Evolutionary conservation across 2,113 vertebrate species (phyloP).

Genomic region (Ascaphus truei): DNA sequence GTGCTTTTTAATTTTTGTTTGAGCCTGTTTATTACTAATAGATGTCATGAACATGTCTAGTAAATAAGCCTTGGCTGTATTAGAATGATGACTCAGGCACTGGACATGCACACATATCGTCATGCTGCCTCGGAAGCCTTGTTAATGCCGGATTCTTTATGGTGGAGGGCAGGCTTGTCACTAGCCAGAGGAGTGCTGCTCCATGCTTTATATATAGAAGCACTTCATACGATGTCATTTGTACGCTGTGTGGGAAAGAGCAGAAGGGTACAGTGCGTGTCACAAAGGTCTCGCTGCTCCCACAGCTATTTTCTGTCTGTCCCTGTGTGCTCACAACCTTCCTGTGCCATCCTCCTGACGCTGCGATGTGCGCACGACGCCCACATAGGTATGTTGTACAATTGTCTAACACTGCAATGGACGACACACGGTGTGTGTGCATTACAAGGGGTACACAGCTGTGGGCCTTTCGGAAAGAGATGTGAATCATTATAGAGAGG

Average conservation of each 20-base stretch:
- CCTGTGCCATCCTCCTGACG: slow-evolving; percentile 33
- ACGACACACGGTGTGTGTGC: too few species aligned
- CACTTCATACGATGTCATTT: slow-evolving; percentile 56
- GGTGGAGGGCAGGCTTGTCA: slow-evolving; percentile 1
- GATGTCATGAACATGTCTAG: slow-evolving; percentile 62
- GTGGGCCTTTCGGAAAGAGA: too few species aligned
- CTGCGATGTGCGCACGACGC: too few species aligned
- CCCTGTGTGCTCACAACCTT: slow-evolving; percentile 40
- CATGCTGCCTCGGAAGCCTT: slow-evolving; percentile 57
- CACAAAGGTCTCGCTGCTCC: slow-evolving; percentile 73
- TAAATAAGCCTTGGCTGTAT: slow-evolving; percentile 69
- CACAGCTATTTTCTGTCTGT: slow-evolving; percentile 52
- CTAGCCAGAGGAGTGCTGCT: slow-evolving; percentile 44
- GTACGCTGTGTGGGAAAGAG: slow-evolving; percentile 80
- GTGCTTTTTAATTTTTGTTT: slow-evolving; percentile 39
- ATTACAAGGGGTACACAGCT: too few species aligned
- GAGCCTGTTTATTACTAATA: slow-evolving; percentile 45
- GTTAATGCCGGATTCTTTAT: slow-evolving; percentile 47
- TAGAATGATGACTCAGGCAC: slow-evolving; percentile 71
- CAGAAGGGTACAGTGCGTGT: slow-evolving; percentile 63
- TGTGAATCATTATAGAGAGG: too few species aligned
- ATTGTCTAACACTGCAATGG: too few species aligned
- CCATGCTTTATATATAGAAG: slow-evolving; percentile 54
- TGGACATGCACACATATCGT: slow-evolving; percentile 62
- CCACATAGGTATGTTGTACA: too few species aligned